phyloP scores from a whole-genome alignment of 1,140 invertebrate species.

The Aphaenogaster floridana region DNA sequence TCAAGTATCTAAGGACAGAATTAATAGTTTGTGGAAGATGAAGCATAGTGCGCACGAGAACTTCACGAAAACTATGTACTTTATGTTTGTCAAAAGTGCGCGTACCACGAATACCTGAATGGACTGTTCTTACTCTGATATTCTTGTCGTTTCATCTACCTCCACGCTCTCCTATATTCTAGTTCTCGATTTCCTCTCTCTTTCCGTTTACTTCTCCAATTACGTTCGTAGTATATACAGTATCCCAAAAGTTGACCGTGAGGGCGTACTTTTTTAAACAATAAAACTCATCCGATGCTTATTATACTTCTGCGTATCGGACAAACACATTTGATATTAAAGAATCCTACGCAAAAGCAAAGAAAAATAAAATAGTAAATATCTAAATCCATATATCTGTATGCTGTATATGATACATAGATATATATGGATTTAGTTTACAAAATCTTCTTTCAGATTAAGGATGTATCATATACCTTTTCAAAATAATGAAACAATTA shows the following conservation, averaged over 20 bases:
- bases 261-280: background rate
- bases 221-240: background rate
- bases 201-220: background rate
- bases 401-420: too few relatives aligned
- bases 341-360: background rate
- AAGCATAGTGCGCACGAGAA: background rate
- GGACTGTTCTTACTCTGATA: constrained; percentile 28
- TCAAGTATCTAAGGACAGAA: background rate
- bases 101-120: constrained; percentile 34
- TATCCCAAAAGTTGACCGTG: background rate
- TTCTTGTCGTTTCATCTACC: constrained; percentile 16
- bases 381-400: background rate
- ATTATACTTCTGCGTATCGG: background rate
- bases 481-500: too few relatives aligned
- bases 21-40: background rate
- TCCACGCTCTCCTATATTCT: background rate
- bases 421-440: too few relatives aligned
- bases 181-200: background rate
- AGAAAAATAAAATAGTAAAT: background rate
- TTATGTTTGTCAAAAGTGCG: constrained; percentile 13
- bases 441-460: too few relatives aligned
- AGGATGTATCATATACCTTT: too few relatives aligned
- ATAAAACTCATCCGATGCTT: background rate
- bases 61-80: constrained; percentile 29
- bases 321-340: background rate